Conservation (phyloP, 2,888 invertebrate species). For the Celastrina argiolus region DNA sequence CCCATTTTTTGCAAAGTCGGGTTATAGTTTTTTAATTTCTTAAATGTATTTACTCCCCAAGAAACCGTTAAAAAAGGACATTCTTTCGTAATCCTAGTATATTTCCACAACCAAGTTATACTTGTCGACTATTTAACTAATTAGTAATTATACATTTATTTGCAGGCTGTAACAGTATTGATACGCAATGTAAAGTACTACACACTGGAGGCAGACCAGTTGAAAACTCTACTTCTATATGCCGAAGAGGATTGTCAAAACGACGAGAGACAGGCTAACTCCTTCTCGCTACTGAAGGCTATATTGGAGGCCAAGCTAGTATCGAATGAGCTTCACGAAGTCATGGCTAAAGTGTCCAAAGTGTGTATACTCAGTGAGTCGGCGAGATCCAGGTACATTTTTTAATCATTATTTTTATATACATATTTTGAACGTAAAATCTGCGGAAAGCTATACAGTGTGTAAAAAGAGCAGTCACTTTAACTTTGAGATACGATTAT, state of each 20-base stretch:
- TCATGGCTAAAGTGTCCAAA: constrained; percentile 89
- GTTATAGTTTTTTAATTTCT: too few relatives aligned
- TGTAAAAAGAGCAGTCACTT: too few relatives aligned
- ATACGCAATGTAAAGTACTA: constrained; percentile 88
- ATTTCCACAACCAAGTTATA: too few relatives aligned
- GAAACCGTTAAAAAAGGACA: too few relatives aligned
- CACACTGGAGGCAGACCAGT: constrained; percentile 83
- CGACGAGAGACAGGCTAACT: constrained; percentile 89
- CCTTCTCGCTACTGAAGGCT: constrained; percentile 91
- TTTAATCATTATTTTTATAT: too few relatives aligned
- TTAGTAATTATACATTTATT: constrained; percentile 34
- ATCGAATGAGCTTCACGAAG: constrained; percentile 84
- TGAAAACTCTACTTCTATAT: constrained; percentile 89
- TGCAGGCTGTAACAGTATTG: constrained; percentile 86
- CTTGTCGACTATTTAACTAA: too few relatives aligned
- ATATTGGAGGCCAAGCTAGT: constrained; percentile 87
- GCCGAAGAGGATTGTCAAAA: constrained; percentile 94
- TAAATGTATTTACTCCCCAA: too few relatives aligned
- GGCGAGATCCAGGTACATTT: constrained; percentile 63
- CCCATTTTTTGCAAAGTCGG: too few relatives aligned
- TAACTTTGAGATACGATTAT: too few relatives aligned
- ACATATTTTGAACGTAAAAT: too few relatives aligned
- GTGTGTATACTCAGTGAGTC: constrained; percentile 88
- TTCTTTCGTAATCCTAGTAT: too few relatives aligned
- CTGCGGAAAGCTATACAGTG: too few relatives aligned